phyloP scores from a whole-genome alignment of 2,797 vertebrate species.

The Dallia pectoralis region DNA sequence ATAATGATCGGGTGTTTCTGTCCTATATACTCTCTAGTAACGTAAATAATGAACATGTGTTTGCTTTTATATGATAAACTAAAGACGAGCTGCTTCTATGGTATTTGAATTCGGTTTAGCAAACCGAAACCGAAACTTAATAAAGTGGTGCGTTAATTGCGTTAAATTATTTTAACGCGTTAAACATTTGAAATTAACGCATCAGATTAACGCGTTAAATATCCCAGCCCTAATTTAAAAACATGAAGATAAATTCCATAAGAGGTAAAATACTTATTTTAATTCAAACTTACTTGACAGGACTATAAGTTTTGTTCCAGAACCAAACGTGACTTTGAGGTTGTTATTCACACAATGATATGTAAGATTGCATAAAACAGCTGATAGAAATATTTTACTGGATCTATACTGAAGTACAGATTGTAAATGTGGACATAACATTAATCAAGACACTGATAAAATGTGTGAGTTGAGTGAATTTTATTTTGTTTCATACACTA shows the following conservation, averaged over 20 bases:
- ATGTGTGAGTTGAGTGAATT: neutral
- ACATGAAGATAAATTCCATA: neutral
- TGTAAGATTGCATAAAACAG: neutral
- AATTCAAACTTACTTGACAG: constrained; percentile 19
- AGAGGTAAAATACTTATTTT: neutral
- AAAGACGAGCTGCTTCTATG: no score
- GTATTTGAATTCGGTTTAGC: no score
- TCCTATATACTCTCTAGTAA: no score
- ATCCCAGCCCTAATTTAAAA: no score
- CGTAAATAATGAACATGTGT: no score
- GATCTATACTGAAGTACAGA: constrained; percentile 7
- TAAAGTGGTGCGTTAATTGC: no score
- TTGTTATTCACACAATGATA: constrained; percentile 5
- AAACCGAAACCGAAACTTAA: no score
- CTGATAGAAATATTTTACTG: neutral
- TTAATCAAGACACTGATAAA: neutral
- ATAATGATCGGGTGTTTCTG: no score
- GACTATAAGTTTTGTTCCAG: constrained; percentile 27
- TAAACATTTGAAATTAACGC: no score
- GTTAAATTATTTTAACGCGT: no score
- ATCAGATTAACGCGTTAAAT: neutral
- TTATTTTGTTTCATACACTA: neutral
- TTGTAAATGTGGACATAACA: no score
- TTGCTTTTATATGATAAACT: no score
- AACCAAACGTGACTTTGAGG: constrained; percentile 14